Base-by-base conservation (phyloP, 2,113 vertebrate genomes). In the Corythoichthys intestinalis region DNA sequence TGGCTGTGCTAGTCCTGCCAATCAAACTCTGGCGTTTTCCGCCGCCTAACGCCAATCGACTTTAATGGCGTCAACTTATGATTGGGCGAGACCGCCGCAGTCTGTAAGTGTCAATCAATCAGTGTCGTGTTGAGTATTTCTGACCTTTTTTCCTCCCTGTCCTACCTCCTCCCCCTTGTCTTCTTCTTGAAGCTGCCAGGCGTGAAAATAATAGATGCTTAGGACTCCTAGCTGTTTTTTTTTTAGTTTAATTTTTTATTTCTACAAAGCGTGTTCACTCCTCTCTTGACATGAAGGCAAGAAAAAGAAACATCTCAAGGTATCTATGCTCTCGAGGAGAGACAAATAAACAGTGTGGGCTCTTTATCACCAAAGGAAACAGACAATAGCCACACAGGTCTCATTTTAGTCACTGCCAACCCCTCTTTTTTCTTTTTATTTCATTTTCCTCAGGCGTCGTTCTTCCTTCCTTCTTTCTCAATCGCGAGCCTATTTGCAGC, bases 401-500 rank as follows among this genome's bases (percentile, higher is more conserved):
- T 87, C 87, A 87, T 86, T 91, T 89, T 90, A 89, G 86, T 87
- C 86, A 70, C 86, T 81, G 83, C 87, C 82, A 87, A 75, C 81
- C 79, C 86, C 80, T 85, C 81, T 66, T 84, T 74, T 84, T 84
- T 75, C 83, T 85, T 86, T 87, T 86, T 75, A 81, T 84, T 84
- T 87, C 67, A 87, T 85, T 85, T 85, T 87, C 89, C 85, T 85
- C 86, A 83, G 89, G 89, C 85, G 71, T 76, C 77, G 77, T 88
- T 85, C 81, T 71, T 72, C 70, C 62, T 80, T 73, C 77, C 74
- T 82, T 86, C 81, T 86, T 78, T 82, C 85, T 90, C 88, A 88
- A 85, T 89, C 75, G 81, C 88, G 83, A 90, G 83, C 90, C 87
- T 91, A 89, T 91, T 90, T 91, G 87, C 84, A 86, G 83, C 90